A percentile compares a stretch with the other conserved stretches of the same genome.
Conservation (phyloP, 1,140 invertebrate species). For the Apis mellifera region Amel_HAv3.1 CM009936.2:6723501-6724000, state of each 20-base stretch:
- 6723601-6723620: not conserved
- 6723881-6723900: slow-evolving; percentile 13
- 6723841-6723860: no score
- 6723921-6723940: slow-evolving; percentile 1
- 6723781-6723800: not conserved
- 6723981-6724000: slow-evolving; percentile 36
- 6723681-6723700: not conserved
- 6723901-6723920: slow-evolving; percentile 21
- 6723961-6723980: slow-evolving; percentile 25
- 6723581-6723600: no score
- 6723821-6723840: not conserved
- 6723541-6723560: no score
- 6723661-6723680: not conserved
- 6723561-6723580: no score
- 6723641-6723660: not conserved
- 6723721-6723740: not conserved
- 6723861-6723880: not conserved
- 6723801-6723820: not conserved
- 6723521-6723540: no score
- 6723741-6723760: slow-evolving; percentile 5
- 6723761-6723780: slow-evolving; percentile 1
- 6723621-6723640: not conserved
- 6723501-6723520: not conserved
- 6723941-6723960: slow-evolving; percentile 35
- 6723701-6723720: not conserved